A percentile compares a stretch with the other conserved stretches of the same genome.
These are phyloP conservation scores for Kryptolebias marmoratus DNA, from an alignment of 2,113 vertebrate species.

Conservation along the genomic window DNA sequence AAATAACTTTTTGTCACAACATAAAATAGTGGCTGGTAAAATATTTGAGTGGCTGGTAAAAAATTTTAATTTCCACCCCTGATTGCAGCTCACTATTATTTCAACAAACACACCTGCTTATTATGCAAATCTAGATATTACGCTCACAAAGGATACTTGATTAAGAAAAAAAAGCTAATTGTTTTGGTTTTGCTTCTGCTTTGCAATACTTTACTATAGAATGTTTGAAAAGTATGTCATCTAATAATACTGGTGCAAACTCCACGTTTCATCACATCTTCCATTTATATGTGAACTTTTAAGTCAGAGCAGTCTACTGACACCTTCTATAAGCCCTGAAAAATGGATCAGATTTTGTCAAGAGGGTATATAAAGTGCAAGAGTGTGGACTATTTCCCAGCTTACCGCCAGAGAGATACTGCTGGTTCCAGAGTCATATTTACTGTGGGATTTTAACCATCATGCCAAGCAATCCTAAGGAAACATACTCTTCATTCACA, in stretches of 20 bases:
- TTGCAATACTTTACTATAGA: no score
- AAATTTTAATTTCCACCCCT: no score
- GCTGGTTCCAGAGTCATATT: constrained; percentile 70
- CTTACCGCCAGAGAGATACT: constrained; percentile 59
- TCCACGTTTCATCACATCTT: constrained; percentile 25
- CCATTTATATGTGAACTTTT: constrained; percentile 26
- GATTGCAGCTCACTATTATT: no score
- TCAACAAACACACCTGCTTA: no score
- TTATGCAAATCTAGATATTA: no score
- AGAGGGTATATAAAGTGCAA: constrained; percentile 60
- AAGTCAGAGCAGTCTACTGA: constrained; percentile 11
- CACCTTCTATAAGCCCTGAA: constrained; percentile 40
- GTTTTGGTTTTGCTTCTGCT: no score
- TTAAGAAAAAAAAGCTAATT: no score
- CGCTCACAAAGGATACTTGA: no score
- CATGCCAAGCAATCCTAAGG: constrained; percentile 68
- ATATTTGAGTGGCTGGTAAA: no score
- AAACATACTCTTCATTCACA: constrained; percentile 75
- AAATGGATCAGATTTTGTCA: constrained; percentile 53
- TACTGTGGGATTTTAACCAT: constrained; percentile 68
- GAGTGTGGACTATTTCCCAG: constrained; percentile 53
- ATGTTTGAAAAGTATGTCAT: background rate
- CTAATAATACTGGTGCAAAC: constrained; percentile 18
- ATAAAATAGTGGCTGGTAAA: no score
- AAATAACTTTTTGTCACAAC: no score